Conservation (phyloP, 2,797 vertebrate genomes). For the Ataeniobius toweri region DNA sequence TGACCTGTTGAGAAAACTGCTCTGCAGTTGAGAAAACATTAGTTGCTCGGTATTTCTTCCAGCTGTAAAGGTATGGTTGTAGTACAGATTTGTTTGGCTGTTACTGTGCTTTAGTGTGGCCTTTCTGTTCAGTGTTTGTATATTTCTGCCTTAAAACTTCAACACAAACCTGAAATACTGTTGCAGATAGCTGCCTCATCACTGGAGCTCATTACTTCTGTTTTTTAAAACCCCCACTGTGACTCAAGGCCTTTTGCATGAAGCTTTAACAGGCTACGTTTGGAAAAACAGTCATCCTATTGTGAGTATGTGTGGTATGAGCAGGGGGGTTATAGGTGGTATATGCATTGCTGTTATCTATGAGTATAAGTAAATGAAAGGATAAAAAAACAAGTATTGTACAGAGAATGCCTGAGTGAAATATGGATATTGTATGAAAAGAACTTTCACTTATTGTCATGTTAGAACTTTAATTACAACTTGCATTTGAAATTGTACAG, state of each 20-base stretch:
- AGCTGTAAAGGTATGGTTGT: not conserved
- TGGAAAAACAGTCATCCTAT: constrained; percentile 3
- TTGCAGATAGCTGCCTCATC: not conserved
- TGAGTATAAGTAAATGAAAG: constrained; percentile 20
- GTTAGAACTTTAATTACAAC: constrained; percentile 66
- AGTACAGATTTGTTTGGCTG: not conserved
- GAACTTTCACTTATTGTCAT: constrained; percentile 62
- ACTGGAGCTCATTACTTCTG: not conserved
- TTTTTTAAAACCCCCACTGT: constrained; percentile 29
- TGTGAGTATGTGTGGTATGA: constrained; percentile 5
- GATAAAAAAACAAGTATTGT: constrained; percentile 47
- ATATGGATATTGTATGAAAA: constrained; percentile 62
- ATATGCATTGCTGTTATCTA: constrained; percentile 47
- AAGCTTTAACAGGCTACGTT: constrained; percentile 39
- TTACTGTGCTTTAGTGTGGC: not conserved
- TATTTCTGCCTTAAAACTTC: constrained; percentile 2
- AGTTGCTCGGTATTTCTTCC: not conserved
- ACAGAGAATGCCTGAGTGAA: constrained; percentile 62
- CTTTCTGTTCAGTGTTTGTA: not conserved
- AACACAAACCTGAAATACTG: not conserved
- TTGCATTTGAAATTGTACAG: constrained; percentile 65
- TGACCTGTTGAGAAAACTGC: too few relatives aligned
- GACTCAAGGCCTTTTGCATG: constrained; percentile 17
- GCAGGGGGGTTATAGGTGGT: constrained; percentile 36
- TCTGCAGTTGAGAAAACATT: not conserved